Evolutionary conservation across 2,888 invertebrate species (phyloP).

Genomic region (Neelides folsomi): DNA sequence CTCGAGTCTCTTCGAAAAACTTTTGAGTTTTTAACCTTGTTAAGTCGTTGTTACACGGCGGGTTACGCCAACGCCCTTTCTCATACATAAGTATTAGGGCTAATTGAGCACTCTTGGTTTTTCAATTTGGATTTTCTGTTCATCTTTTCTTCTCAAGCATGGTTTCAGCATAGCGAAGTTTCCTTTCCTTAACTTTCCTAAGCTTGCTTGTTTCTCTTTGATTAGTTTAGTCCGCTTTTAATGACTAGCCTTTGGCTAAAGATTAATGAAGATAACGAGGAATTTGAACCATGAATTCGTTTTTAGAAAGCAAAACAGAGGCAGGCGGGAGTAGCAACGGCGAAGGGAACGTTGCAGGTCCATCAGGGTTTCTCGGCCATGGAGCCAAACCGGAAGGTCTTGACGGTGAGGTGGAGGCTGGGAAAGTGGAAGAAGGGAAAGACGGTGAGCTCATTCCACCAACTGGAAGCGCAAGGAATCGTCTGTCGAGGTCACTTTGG

Average conservation of each 20-base stretch:
- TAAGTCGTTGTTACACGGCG: too few relatives aligned
- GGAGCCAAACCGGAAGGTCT: not conserved
- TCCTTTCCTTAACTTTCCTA: not conserved
- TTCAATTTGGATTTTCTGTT: too few relatives aligned
- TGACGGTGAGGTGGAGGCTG: not conserved
- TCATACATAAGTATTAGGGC: too few relatives aligned
- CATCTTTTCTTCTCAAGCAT: too few relatives aligned
- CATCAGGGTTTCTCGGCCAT: not conserved
- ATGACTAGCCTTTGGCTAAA: not conserved
- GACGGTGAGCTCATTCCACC: not conserved
- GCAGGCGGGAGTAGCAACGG: conserved; percentile 8
- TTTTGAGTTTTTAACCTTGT: too few relatives aligned
- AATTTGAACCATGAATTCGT: conserved; percentile 21
- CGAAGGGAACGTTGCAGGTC: conserved; percentile 3
- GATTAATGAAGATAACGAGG: conserved; percentile 10
- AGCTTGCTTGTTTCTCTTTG: conserved; percentile 1
- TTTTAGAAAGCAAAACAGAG: conserved; percentile 10
- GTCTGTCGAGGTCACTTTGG: conserved; percentile 29
- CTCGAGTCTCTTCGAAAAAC: too few relatives aligned
- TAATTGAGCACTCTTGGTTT: too few relatives aligned
- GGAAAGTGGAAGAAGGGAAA: conserved; percentile 3
- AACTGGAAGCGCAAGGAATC: conserved; percentile 20
- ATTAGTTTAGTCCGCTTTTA: conserved; percentile 5
- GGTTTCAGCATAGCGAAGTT: too few relatives aligned
- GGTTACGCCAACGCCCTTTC: too few relatives aligned